Conservation (phyloP, 2,888 invertebrate species). For the Dicycla oo region DNA sequence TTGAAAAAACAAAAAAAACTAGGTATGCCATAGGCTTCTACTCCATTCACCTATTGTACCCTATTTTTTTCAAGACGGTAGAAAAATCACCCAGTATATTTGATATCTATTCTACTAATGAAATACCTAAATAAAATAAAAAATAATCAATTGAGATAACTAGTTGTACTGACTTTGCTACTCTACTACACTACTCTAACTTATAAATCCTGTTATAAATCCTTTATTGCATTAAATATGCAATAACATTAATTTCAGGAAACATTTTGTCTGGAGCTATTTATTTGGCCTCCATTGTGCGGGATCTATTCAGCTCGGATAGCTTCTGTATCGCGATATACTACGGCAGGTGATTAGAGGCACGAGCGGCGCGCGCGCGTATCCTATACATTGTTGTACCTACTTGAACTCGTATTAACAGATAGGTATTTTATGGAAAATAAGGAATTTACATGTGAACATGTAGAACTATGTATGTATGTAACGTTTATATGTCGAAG, state of each 20-base stretch:
- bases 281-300: constrained; percentile 62
- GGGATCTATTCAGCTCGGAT: constrained; percentile 66
- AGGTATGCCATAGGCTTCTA: too few species aligned
- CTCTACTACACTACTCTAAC: not conserved
- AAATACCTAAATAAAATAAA: too few species aligned
- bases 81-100: too few species aligned
- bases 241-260: constrained; percentile 32
- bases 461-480: not conserved
- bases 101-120: too few species aligned
- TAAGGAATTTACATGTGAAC: constrained; percentile 12
- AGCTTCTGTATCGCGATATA: constrained; percentile 77
- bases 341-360: constrained; percentile 75
- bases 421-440: constrained; percentile 18
- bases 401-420: constrained; percentile 27
- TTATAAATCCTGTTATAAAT: not conserved
- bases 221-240: not conserved
- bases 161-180: not conserved
- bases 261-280: constrained; percentile 31
- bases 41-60: too few species aligned
- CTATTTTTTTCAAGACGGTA: too few species aligned
- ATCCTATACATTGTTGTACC: constrained; percentile 65
- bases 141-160: too few species aligned
- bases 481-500: too few species aligned
- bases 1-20: too few species aligned
- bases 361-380: constrained; percentile 69